Conservation (phyloP, 2,888 invertebrate species). For the Melanargia galathea region DNA sequence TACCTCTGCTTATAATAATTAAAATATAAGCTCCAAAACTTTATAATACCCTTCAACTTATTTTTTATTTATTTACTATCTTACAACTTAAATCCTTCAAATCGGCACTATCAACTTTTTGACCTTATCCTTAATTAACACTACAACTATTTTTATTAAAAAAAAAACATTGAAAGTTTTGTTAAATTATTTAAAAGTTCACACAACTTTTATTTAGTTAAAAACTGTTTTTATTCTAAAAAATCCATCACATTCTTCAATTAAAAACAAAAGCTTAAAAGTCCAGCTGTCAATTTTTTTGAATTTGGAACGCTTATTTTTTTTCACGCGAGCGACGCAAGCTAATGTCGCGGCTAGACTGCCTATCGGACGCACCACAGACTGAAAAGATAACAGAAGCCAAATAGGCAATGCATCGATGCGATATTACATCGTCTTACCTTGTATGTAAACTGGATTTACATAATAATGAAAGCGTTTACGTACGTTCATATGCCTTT, state of each 20-base stretch:
- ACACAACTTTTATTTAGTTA: neutral
- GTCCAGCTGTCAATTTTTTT: constrained; percentile 25
- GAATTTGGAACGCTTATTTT: constrained; percentile 37
- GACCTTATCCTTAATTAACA: neutral
- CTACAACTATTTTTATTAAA: constrained; percentile 7
- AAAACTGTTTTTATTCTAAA: neutral
- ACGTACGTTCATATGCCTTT: constrained; percentile 26
- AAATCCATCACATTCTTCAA: neutral
- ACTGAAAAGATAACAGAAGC: constrained; percentile 43
- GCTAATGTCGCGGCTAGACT: constrained; percentile 63
- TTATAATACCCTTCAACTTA: neutral
- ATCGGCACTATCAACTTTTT: neutral
- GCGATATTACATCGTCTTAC: constrained; percentile 38
- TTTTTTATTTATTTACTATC: neutral
- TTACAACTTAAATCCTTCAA: constrained; percentile 4
- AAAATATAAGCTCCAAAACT: neutral
- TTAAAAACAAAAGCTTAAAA: constrained; percentile 13
- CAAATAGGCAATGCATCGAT: constrained; percentile 44
- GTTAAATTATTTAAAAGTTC: neutral
- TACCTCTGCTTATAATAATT: neutral
- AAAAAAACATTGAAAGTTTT: neutral
- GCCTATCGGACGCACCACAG: constrained; percentile 43
- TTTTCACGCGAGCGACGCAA: constrained; percentile 54
- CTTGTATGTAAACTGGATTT: constrained; percentile 43
- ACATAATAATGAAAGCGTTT: constrained; percentile 43